Conservation (phyloP, 2,888 invertebrate species). For the Iselma pallidipennis region DNA sequence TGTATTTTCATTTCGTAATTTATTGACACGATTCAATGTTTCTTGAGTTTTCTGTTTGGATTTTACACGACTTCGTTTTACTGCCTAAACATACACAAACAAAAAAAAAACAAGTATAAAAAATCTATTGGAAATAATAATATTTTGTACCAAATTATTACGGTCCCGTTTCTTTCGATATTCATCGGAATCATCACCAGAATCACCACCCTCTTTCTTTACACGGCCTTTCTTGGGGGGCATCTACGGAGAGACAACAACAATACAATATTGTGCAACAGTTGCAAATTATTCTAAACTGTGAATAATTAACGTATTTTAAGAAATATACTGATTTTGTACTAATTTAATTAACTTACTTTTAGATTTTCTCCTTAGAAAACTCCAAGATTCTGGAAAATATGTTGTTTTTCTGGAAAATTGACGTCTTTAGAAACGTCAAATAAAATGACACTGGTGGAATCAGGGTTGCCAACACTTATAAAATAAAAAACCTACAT, state of each 20-base stretch:
- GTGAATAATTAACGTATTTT: neutral
- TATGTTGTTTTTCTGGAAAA: neutral
- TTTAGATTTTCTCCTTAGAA: neutral
- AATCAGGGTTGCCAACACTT: neutral
- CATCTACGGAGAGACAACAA: conserved; percentile 41
- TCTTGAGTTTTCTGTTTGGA: conserved; percentile 77
- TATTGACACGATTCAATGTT: conserved; percentile 73
- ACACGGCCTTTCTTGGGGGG: conserved; percentile 44
- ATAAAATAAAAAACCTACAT: too few species aligned
- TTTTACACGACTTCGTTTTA: conserved; percentile 80
- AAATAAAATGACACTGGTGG: neutral
- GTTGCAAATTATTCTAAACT: neutral
- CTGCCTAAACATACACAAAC: conserved; percentile 63
- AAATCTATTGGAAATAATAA: too few species aligned
- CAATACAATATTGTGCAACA: neutral
- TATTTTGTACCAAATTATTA: conserved; percentile 70
- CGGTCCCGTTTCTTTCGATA: conserved; percentile 75
- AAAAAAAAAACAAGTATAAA: neutral
- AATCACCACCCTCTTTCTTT: conserved; percentile 60
- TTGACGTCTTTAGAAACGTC: too few species aligned
- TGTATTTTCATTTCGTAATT: conserved; percentile 78
- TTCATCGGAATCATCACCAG: conserved; percentile 68
- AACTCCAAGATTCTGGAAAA: neutral
- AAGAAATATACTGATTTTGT: too few species aligned
- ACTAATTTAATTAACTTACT: neutral